phyloP scores from a whole-genome alignment of 2,888 invertebrate species.

The Aelia acuminata region DNA sequence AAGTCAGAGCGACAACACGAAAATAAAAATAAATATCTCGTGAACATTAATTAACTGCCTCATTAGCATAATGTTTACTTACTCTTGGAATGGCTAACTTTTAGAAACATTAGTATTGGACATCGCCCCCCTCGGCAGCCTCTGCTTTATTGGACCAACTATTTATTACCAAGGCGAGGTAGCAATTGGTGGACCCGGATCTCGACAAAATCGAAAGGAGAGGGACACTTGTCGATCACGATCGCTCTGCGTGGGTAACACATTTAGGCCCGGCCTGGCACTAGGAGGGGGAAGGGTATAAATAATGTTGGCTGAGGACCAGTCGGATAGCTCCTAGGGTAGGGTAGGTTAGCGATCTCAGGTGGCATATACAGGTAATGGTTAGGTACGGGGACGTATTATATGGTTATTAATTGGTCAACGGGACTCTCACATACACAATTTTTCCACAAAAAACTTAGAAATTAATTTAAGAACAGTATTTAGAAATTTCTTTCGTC shows the following conservation, averaged over 20 bases:
- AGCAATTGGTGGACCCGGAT: neutral
- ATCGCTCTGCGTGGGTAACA: neutral
- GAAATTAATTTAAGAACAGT: too few species aligned
- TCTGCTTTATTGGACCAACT: neutral
- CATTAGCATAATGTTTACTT: constrained; percentile 2
- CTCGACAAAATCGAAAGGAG: neutral
- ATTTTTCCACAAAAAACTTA: too few species aligned
- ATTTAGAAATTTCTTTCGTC: too few species aligned
- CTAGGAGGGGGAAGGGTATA: neutral
- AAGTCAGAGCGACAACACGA: neutral
- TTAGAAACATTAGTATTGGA: neutral
- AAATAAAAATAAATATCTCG: neutral
- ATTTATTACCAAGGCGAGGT: neutral
- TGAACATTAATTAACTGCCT: neutral
- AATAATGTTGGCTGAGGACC: constrained; percentile 5
- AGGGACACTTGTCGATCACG: constrained; percentile 30
- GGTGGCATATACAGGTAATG: neutral
- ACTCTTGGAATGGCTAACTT: neutral
- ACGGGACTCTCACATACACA: too few species aligned
- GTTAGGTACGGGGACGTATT: too few species aligned
- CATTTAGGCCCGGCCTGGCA: neutral
- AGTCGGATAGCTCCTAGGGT: constrained; percentile 9
- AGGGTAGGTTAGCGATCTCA: constrained; percentile 12
- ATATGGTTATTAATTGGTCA: too few species aligned
- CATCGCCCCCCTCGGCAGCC: neutral